phyloP scores from a whole-genome alignment of 2,113 vertebrate species.

The Aspidoscelis tigris region DNA sequence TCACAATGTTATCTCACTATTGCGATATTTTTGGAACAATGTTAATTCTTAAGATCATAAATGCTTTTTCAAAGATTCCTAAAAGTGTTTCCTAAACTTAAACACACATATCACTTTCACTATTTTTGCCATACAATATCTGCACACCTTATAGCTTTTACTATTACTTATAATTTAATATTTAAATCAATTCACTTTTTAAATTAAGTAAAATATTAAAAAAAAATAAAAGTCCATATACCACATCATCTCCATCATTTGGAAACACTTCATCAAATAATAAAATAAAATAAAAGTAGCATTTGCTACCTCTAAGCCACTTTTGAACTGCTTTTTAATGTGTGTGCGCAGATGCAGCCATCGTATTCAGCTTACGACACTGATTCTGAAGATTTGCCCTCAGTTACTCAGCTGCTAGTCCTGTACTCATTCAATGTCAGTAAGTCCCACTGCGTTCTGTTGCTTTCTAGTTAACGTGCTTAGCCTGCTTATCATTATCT shows the following conservation, averaged over 20 bases:
- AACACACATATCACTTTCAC: no score
- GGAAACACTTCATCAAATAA: no score
- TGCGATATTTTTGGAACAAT: not conserved
- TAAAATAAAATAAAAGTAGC: no score
- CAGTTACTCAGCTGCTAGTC: not conserved
- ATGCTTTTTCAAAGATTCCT: not conserved
- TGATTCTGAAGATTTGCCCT: not conserved
- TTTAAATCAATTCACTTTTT: no score
- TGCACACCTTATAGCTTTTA: no score
- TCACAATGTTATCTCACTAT: constrained; percentile 12
- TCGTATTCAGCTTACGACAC: not conserved
- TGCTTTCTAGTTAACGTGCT: not conserved
- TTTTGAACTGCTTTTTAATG: not conserved
- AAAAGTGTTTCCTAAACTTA: not conserved
- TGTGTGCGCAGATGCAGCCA: not conserved
- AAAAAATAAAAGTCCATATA: no score
- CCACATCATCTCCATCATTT: no score
- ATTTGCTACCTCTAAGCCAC: not conserved
- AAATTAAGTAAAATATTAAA: no score
- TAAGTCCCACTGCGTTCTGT: not conserved
- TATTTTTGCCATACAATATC: no score
- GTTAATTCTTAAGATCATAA: constrained; percentile 23
- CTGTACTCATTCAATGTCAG: not conserved
- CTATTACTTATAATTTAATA: no score
- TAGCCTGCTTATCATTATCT: no score